Base-by-base conservation (phyloP, 2,113 vertebrate genomes). In the Dunckerocampus dactyliophorus region DNA sequence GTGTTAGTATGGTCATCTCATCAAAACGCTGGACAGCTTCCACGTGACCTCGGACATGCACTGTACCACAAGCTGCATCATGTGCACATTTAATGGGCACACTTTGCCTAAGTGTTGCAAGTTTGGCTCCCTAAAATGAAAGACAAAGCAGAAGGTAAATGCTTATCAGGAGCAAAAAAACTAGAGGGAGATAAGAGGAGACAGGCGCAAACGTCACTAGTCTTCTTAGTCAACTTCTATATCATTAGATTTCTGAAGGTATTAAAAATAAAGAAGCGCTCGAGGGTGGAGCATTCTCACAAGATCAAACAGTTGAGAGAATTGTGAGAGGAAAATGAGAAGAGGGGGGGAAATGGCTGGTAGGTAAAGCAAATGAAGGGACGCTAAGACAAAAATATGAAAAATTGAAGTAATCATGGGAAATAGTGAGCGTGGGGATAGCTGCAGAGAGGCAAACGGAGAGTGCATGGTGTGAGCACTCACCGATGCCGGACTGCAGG, bases 301-400 rank as follows among this genome's bases (percentile, higher is more conserved):
- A 59, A 74, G 80, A 79, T 84, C 71, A 81, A 75, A 77, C 65
- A 71, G 47, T 28, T 22, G 47, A 51, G 69, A 77, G 66, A 74
- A 31, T n/a, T 50, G 14, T 24, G 48, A 61, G 21, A 20, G 53
- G 47, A 48, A 64, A 50, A 52, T 39, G 45, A 5, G 14, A 24
- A 24, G 14, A 48, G 10, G n/a, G 3, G 19, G 17, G 19, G 24
- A 59, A 60, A 42, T 56, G 39, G 20, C 21, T 8, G 46, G 37
- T 51, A 43, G 45, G n/a, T 12, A 20, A 75, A 71, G 57, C 1
- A 53, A 63, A 21, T 48, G 15, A 54, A 72, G 39, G 24, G 59
- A 50, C 19, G 50, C 45, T 11, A 8, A n/a, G 53, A 45, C 9
- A 19, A 22, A 39, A 51, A 43, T 34, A n/a, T 59, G 24, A 47